A percentile compares a stretch with the other conserved stretches of the same genome.
Evolutionary conservation across 2,797 vertebrate genomes (phyloP).

Genomic region (Pseudochirops cupreus): DNA sequence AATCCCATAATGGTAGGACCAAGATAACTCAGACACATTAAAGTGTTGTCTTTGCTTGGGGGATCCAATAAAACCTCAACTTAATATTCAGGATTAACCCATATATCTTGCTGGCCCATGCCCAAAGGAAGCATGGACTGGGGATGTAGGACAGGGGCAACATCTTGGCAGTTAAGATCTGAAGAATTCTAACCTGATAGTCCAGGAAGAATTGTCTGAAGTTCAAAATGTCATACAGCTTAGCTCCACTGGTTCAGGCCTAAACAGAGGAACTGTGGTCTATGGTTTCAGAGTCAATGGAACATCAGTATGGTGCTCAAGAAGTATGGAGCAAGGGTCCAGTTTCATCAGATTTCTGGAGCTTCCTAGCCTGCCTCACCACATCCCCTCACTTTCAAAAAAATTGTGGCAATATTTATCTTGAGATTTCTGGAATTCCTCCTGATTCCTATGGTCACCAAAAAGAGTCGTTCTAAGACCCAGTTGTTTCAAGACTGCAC

Average conservation of each 20-base stretch:
- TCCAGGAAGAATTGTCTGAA: background rate
- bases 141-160: background rate
- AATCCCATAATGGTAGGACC: too few species aligned
- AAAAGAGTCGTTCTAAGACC: too few species aligned
- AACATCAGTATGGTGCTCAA: background rate
- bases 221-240: background rate
- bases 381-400: too few species aligned
- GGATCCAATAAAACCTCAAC: background rate
- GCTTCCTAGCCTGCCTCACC: too few species aligned
- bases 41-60: background rate
- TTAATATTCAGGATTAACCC: background rate
- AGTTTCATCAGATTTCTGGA: too few species aligned
- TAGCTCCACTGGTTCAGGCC: background rate
- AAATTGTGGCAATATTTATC: too few species aligned
- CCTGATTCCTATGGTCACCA: too few species aligned
- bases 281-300: background rate
- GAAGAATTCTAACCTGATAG: background rate
- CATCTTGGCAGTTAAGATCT: background rate
- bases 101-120: background rate
- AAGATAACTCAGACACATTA: too few species aligned
- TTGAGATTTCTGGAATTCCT: too few species aligned
- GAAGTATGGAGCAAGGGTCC: too few species aligned
- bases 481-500: too few species aligned
- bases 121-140: background rate
- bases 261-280: background rate